These are phyloP conservation scores for Thamnaconus septentrionalis DNA, from an alignment of 2,113 vertebrate species.

Conservation along the genomic window DNA sequence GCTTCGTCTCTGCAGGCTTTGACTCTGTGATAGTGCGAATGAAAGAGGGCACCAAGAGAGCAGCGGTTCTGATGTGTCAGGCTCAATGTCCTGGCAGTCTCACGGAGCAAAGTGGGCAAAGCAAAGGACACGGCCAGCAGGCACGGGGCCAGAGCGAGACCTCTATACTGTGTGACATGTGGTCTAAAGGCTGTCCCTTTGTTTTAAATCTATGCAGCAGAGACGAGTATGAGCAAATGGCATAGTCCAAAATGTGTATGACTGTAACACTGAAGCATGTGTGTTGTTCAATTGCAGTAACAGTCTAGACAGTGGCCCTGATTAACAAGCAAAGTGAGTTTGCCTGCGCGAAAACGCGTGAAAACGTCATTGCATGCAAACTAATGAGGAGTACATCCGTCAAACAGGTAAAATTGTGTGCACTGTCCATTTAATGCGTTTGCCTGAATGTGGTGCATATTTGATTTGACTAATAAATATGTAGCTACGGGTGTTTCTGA, in stretches of 20 bases:
- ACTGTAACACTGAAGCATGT: conserved; percentile 12
- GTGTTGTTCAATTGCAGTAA: no score
- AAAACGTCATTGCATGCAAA: no score
- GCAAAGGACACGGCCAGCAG: conserved; percentile 77
- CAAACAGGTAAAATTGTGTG: no score
- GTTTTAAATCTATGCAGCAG: conserved; percentile 64
- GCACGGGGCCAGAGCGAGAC: conserved; percentile 65
- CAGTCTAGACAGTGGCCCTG: no score
- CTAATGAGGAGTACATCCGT: no score
- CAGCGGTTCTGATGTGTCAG: conserved; percentile 77
- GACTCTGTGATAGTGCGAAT: conserved; percentile 74
- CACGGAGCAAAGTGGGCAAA: conserved; percentile 70
- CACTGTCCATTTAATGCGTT: no score
- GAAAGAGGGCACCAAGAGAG: conserved; percentile 77
- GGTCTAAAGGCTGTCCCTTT: conserved; percentile 73
- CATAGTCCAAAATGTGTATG: conserved; percentile 55
- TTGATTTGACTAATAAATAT: no score
- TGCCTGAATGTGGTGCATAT: no score
- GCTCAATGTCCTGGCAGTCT: conserved; percentile 76
- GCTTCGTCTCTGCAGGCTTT: conserved; percentile 73
- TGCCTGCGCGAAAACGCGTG: no score
- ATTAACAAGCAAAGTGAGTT: no score
- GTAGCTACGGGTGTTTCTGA: no score
- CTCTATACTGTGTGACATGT: conserved; percentile 74
- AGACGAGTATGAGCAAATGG: conserved; percentile 57